phyloP scores from a whole-genome alignment of 2,797 vertebrate species.

The Phataginus tetradactyla region DNA sequence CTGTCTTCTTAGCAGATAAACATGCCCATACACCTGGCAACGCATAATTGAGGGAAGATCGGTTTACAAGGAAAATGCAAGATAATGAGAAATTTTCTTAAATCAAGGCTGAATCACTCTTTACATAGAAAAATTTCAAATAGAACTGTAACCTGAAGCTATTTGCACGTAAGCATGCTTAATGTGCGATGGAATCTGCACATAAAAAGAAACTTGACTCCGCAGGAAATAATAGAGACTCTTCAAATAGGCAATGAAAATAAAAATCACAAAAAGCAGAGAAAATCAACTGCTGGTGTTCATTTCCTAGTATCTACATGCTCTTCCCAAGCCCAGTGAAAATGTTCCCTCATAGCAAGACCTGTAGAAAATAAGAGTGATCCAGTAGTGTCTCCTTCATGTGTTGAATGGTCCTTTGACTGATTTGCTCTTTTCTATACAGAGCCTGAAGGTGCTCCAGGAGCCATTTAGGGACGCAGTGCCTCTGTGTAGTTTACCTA shows the following conservation, averaged over 20 bases:
- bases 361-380: neutral
- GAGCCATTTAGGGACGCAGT: neutral
- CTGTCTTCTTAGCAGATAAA: conserved; percentile 77
- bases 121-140: conserved; percentile 83
- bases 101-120: conserved; percentile 79
- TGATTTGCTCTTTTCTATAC: neutral
- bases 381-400: rapidly evolving
- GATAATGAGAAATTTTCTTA: conserved; percentile 72
- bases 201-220: conserved; percentile 82
- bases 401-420: neutral
- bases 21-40: conserved; percentile 79
- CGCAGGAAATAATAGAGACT: conserved; percentile 77
- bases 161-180: conserved; percentile 75
- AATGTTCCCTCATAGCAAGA: neutral
- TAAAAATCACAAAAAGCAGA: conserved; percentile 63
- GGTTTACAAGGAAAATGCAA: conserved; percentile 77
- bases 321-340: neutral
- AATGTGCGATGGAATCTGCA: conserved; percentile 78
- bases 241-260: conserved; percentile 79
- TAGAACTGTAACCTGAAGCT: conserved; percentile 83
- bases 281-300: conserved; percentile 29
- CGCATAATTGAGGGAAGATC: conserved; percentile 58
- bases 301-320: neutral
- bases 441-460: neutral
- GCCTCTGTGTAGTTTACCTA: neutral